These are phyloP conservation scores for Ephestia elutella DNA, from an alignment of 1,140 invertebrate species.

Conservation along the genomic window DNA sequence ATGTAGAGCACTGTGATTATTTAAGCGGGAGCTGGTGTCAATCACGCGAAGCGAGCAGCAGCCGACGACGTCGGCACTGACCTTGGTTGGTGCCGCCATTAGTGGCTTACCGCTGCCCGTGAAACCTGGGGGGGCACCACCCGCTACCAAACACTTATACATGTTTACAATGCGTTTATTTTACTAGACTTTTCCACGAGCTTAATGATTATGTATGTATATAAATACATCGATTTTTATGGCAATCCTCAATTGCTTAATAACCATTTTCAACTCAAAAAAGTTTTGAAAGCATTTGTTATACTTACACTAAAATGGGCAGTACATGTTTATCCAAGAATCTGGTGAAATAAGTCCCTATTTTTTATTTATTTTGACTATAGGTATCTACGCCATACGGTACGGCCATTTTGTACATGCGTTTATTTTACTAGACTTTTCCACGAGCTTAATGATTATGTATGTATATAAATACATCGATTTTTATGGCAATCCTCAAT, in stretches of 20 bases:
- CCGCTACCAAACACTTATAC: conserved; percentile 1
- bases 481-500: too few species aligned
- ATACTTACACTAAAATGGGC: too few species aligned
- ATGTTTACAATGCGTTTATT: not conserved
- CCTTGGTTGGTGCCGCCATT: conserved; percentile 27
- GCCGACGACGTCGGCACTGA: conserved; percentile 37
- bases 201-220: not conserved
- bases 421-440: not conserved
- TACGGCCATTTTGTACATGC: too few species aligned
- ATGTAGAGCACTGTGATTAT: conserved; percentile 18
- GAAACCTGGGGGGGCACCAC: not conserved
- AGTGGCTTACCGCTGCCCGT: not conserved
- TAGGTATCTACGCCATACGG: too few species aligned
- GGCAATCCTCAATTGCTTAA: too few species aligned
- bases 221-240: too few species aligned
- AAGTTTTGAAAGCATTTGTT: too few species aligned
- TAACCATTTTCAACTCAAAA: too few species aligned
- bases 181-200: not conserved
- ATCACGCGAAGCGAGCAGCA: conserved; percentile 30
- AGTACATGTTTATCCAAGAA: too few species aligned
- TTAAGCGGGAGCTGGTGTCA: conserved; percentile 26
- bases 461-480: too few species aligned
- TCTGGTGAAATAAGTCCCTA: too few species aligned
- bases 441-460: not conserved
- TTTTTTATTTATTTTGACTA: too few species aligned